Evolutionary conservation across 2,113 vertebrate species (phyloP).

Genomic region (Nycticebus coucang): DNA sequence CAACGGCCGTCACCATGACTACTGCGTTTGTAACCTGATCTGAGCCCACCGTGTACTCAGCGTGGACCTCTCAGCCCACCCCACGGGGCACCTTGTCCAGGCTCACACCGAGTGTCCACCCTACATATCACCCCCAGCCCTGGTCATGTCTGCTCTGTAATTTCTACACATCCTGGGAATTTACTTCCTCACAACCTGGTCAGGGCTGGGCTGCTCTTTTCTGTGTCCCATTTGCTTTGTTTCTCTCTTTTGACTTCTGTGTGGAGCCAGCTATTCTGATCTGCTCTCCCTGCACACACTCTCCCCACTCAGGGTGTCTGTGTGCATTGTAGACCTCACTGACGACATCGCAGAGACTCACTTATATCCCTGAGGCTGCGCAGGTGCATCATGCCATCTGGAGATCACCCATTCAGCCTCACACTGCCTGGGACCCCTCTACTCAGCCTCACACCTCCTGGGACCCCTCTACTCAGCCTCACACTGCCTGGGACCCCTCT

Average conservation of each 20-base stretch:
- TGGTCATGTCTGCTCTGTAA: neutral
- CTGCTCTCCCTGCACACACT: no score
- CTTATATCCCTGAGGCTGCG: neutral
- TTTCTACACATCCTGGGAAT: fast-evolving
- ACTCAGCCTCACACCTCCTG: no score
- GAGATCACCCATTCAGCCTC: no score
- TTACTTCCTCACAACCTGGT: neutral
- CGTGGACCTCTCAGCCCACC: no score
- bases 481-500: no score
- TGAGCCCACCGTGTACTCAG: fast-evolving
- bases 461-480: no score
- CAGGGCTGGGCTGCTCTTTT: fast-evolving
- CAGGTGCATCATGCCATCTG: fast-evolving
- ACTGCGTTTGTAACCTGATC: fast-evolving
- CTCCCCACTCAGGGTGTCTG: neutral
- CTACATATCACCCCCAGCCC: fast-evolving
- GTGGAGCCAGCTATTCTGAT: no score
- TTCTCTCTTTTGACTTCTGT: neutral
- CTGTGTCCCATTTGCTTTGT: neutral
- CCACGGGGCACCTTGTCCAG: fast-evolving
- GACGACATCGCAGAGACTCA: no score
- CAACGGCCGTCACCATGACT: fast-evolving
- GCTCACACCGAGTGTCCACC: fast-evolving
- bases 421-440: no score
- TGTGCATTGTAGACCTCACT: fast-evolving